Evolutionary conservation across 2,113 vertebrate species (phyloP), one percentile per base, ranked within the genome.

Genomic region (Desmodus rotundus): DNA sequence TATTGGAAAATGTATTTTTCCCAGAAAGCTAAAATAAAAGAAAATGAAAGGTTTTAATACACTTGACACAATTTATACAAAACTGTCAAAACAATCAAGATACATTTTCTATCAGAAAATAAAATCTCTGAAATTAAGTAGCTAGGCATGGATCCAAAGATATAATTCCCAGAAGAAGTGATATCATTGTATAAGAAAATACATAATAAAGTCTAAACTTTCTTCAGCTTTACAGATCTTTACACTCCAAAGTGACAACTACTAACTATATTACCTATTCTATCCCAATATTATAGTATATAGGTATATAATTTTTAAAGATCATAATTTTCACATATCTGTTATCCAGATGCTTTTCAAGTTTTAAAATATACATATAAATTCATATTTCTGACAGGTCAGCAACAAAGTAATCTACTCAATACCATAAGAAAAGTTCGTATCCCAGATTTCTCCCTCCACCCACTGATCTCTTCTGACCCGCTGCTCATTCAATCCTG

Each of bases 81-180:
- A 86, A 54, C 28, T 63, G 33, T 89, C 70, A 86, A 33, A 54
- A 82, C 33, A 67, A 77, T 70, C 47, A 45, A 74, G 20, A 87
- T 24, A 87, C 7, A 70, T 45, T 70, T 76, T 61, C 72, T 45
- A 33, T 38, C 19, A 84, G 61, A 77, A 84, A 94, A 92, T 11
- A 94, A 83, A 92, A 83, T 24, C 65, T 33, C 61, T 91, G 15
- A 94, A 83, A 87, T 52, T 88, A 87, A 67, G 33, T 54, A 82
- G 31, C 41, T 15, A 50, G 14, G 33, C 41, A 54, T 28, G 31
- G 22, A 87, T 38, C 80, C 47, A 91, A 91, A 96, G 38, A 76
- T 67, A 15, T 43, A 74, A 91, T 36, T 87, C 56, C 45, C 80
- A 24, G 20, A 50, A 24, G 19, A 50, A 52, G 43, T 10, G 82